Base-by-base conservation (phyloP, 2,888 invertebrate genomes). In the Ochropleura leucogaster region DNA sequence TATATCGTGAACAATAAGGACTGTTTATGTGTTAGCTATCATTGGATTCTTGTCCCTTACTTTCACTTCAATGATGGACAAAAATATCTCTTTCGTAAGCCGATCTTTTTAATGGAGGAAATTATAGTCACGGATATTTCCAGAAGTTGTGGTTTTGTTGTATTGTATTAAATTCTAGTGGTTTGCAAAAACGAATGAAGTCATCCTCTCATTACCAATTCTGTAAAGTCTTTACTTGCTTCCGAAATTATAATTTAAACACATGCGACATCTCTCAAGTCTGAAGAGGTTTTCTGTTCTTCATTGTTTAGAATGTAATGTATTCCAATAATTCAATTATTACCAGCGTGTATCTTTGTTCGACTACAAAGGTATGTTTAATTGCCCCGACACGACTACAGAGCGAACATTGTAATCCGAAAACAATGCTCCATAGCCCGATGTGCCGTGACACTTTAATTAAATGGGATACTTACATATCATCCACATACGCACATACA, bases 51-150 rank as follows among this genome's bases (percentile, higher is more conserved):
- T 57, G 55, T 68, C 67, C n/a, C 69, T 68, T 59, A 51, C 75
- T 84, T 86, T 84, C 84, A 77, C 80, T 77, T 63, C n/a, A 68
- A 70, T 59, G 40, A 53, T 30, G 14, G 10, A 66, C 59, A 69
- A 68, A 74, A 67, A 77, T 30, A 67, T 66, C 57, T 73, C 73
- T 75, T 83, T 77, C 62, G 18, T 68, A 71, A 72, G 14, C 30
- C n/a, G 46, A 59, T 67, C 69, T 62, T 59, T 72, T 67, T 72
- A 20, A 47, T 53, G 47, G 8, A 55, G 16, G 18, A 55, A 63
- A n/a, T 62, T 62, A 30, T 49, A 47, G 14, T 46, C n/a, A 72
- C n/a, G n/a, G 55, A 67, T 20, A 46, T 57, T 57, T 62, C 46
- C 60, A 68, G 47, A 70, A 63, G 9, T 10, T 65, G 1, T 68